Percentiles rank a stretch among this genome's conserved stretches.
Conservation (phyloP, 2,113 vertebrate genomes). For the Zeus faber region DNA sequence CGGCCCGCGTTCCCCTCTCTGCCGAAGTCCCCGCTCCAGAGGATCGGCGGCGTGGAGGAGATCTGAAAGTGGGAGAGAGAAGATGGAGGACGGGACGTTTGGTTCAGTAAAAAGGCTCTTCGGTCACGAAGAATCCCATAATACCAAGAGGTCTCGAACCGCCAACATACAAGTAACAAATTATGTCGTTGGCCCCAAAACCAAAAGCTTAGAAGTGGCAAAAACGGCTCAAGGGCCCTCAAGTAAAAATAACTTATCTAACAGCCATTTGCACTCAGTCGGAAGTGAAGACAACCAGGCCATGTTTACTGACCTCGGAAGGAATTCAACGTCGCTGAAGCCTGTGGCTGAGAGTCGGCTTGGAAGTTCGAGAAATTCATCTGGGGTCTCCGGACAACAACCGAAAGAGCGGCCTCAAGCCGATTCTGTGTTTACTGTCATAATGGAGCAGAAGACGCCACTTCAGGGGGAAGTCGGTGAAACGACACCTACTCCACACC, state of each 20-base stretch:
- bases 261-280: constrained; percentile 4
- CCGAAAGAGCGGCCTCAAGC: neutral
- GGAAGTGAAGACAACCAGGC: neutral
- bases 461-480: neutral
- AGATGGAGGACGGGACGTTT: constrained; percentile 20
- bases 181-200: neutral
- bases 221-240: constrained; percentile 3
- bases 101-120: constrained; percentile 62
- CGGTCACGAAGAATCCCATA: constrained; percentile 46
- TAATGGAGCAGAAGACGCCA: constrained; percentile 32
- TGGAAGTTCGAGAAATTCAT: no score
- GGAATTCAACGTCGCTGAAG: constrained; percentile 1
- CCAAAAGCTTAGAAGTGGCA: neutral
- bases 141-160: constrained; percentile 57
- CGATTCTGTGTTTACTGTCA: constrained; percentile 33
- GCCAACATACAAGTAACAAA: neutral
- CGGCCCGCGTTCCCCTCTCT: constrained; percentile 58
- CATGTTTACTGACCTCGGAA: neutral
- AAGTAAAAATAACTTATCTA: neutral
- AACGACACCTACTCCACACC: neutral
- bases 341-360: constrained; percentile 1
- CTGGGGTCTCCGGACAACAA: no score
- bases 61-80: constrained; percentile 11
- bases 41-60: constrained; percentile 11
- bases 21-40: constrained; percentile 48